These are phyloP conservation scores for Machimus atricapillus DNA, from an alignment of 2,888 invertebrate genomes.

Conservation along the genomic window DNA sequence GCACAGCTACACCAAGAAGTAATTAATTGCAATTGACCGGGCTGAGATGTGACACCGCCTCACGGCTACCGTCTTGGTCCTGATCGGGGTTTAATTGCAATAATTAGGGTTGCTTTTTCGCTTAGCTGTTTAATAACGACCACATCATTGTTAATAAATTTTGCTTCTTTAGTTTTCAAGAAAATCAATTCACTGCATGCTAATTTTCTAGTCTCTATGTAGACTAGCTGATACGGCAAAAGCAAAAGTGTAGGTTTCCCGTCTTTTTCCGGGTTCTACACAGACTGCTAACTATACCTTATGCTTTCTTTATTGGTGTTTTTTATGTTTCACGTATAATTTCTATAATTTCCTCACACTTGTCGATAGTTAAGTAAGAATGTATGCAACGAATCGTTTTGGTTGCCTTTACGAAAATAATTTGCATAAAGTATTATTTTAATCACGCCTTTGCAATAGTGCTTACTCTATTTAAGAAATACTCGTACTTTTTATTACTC, in stretches of 20 bases:
- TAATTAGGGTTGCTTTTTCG: background rate
- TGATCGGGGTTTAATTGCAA: background rate
- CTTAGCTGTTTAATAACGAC: background rate
- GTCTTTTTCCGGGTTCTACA: background rate
- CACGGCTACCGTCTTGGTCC: background rate
- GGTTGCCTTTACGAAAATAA: background rate
- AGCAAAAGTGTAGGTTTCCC: background rate
- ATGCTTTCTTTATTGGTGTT: background rate
- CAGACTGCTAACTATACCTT: background rate
- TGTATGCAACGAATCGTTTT: background rate
- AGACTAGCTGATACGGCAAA: background rate
- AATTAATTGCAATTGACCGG: conserved; percentile 5
- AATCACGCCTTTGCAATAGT: background rate
- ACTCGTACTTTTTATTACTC: background rate
- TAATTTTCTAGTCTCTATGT: background rate
- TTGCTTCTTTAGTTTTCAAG: background rate
- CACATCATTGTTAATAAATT: background rate
- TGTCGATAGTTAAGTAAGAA: background rate
- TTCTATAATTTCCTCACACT: background rate
- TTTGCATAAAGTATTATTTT: background rate
- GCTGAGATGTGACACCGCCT: background rate
- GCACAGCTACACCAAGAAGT: background rate
- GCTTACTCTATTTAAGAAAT: background rate
- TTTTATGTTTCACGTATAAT: background rate
- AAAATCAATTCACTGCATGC: background rate